Conservation (phyloP, 92 coral and sea anemone species). For the Parazoanthus darwini region DNA sequence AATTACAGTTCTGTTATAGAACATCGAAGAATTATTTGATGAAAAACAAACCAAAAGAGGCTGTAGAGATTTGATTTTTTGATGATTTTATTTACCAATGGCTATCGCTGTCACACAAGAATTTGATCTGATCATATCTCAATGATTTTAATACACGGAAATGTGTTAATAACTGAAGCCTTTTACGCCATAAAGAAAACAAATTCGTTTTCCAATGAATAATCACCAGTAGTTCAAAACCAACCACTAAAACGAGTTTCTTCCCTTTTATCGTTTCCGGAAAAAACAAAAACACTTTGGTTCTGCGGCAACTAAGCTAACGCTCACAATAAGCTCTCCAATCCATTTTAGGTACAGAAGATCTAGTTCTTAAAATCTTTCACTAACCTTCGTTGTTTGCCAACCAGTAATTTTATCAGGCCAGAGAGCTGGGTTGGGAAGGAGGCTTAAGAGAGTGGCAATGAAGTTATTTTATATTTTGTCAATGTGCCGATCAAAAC, state of each 20-base stretch:
- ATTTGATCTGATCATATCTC: slow-evolving; percentile 39
- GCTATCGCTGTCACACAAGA: slow-evolving; percentile 20
- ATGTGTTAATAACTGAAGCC: slow-evolving; percentile 44
- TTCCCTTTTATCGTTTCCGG: slow-evolving; percentile 9
- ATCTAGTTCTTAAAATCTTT: background rate
- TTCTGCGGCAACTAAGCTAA: background rate
- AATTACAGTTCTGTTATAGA: background rate
- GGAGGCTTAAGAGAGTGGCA: background rate
- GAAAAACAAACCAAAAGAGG: slow-evolving; percentile 25
- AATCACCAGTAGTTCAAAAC: slow-evolving; percentile 9
- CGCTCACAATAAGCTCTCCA: background rate
- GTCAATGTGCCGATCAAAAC: background rate
- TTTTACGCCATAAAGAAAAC: slow-evolving; percentile 37
- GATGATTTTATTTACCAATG: slow-evolving; percentile 9
- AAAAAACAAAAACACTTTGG: background rate
- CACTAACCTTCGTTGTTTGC: background rate
- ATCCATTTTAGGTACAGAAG: background rate
- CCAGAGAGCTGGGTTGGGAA: background rate
- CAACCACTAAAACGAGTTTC: slow-evolving; percentile 19
- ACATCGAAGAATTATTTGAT: slow-evolving; percentile 21
- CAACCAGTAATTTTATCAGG: background rate
- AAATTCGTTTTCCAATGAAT: slow-evolving; percentile 24
- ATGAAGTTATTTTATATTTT: background rate
- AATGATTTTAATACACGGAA: slow-evolving; percentile 37
- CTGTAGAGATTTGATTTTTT: slow-evolving; percentile 9